A percentile compares a stretch with the other conserved stretches of the same genome.
Conservation (phyloP, 2,888 invertebrate genomes). For the Eristalis tenax region DNA sequence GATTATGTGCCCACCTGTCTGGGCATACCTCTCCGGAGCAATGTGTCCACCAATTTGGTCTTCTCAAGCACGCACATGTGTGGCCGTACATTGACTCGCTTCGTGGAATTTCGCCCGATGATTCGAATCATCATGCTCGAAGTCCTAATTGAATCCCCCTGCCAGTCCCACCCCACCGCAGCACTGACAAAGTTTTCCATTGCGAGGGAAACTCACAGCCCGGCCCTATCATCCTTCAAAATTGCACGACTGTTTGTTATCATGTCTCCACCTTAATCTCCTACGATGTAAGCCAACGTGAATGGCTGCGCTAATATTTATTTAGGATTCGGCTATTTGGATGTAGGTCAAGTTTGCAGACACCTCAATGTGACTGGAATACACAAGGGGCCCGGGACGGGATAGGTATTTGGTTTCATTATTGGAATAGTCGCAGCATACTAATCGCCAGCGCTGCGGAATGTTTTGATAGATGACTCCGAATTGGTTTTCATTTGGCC, state of each 20-base stretch:
- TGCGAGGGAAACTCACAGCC: not conserved
- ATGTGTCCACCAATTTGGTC: too few species aligned
- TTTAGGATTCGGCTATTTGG: constrained; percentile 17
- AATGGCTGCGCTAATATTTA: constrained; percentile 30
- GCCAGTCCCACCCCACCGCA: too few species aligned
- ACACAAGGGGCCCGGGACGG: not conserved
- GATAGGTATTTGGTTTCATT: constrained; percentile 15
- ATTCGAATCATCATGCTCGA: too few species aligned
- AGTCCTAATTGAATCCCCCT: too few species aligned
- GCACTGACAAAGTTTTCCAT: not conserved
- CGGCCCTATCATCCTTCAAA: not conserved
- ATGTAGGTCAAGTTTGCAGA: constrained; percentile 47
- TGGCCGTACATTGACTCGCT: too few species aligned
- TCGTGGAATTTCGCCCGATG: too few species aligned
- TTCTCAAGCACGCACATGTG: too few species aligned
- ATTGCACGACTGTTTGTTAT: constrained; percentile 23
- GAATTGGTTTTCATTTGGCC: constrained; percentile 9
- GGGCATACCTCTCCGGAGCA: too few species aligned
- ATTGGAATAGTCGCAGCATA: constrained; percentile 1
- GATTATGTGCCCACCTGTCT: too few species aligned
- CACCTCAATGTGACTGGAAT: constrained; percentile 21
- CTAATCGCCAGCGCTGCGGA: not conserved
- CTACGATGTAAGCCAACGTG: constrained; percentile 14
- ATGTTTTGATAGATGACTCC: constrained; percentile 16
- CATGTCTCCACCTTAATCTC: constrained; percentile 8